Percentiles rank a stretch among this genome's conserved stretches.
Evolutionary conservation across 2,113 vertebrate species (phyloP).

Genomic region (Jacana jacana): DNA sequence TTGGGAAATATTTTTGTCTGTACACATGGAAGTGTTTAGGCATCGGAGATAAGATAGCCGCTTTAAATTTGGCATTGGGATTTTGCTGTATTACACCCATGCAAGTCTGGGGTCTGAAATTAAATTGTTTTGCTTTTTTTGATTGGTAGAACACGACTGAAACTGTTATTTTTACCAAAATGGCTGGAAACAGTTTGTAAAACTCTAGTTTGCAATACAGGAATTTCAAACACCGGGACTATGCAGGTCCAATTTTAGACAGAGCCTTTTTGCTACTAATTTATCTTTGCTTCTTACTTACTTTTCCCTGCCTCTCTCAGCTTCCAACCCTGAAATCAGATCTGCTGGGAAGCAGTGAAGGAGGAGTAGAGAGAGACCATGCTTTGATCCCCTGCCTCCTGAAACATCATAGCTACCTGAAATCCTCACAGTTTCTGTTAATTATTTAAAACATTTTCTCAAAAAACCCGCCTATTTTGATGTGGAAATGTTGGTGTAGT

Average conservation of each 20-base stretch:
- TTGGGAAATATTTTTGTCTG: not conserved
- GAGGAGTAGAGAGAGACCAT: not conserved
- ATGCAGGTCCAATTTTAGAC: not conserved
- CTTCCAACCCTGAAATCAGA: not conserved
- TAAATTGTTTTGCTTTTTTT: not conserved
- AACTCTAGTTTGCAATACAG: not conserved
- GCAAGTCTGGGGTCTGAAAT: not conserved
- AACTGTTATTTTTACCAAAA: not conserved
- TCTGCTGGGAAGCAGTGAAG: not conserved
- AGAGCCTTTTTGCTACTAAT: not conserved
- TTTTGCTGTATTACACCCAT: not conserved
- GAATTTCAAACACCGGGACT: not conserved
- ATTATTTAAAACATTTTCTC: constrained; percentile 24
- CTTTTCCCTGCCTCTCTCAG: not conserved
- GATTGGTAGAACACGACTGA: not conserved
- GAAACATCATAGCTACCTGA: constrained; percentile 24
- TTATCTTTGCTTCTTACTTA: not conserved
- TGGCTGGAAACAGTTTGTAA: not conserved
- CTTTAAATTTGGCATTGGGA: not conserved
- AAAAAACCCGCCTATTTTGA: not conserved
- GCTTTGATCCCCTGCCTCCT: constrained; percentile 28
- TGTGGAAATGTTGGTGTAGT: constrained; percentile 15
- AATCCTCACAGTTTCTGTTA: constrained; percentile 24
- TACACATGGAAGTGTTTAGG: not conserved
- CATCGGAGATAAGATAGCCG: not conserved